Evolutionary conservation across 2,888 invertebrate species (phyloP).

Genomic region (Cataglyphis livida): DNA sequence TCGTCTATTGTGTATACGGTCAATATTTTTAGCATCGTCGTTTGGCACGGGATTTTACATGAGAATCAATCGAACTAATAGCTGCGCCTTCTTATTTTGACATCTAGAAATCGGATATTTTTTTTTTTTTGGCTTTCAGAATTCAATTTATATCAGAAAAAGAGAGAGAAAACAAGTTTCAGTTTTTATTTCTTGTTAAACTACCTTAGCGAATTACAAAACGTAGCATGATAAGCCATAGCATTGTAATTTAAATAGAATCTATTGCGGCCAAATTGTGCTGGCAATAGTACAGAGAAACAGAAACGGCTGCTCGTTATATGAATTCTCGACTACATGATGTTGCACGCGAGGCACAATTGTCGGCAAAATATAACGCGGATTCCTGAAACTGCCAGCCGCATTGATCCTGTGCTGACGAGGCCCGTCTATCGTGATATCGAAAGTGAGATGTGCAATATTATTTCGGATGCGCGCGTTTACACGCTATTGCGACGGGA

Average conservation of each 20-base stretch:
- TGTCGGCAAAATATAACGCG: conserved; percentile 44
- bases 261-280: conserved; percentile 33
- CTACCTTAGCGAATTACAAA: conserved; percentile 6
- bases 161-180: conserved; percentile 3
- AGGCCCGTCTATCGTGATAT: not conserved
- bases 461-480: not conserved
- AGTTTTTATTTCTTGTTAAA: not conserved
- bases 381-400: conserved; percentile 26
- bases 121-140: not conserved
- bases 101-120: not conserved
- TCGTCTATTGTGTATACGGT: not conserved
- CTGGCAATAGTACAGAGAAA: not conserved
- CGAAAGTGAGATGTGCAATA: conserved; percentile 45
- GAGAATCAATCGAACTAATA: not conserved
- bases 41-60: not conserved
- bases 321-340: conserved; percentile 26
- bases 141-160: conserved; percentile 23
- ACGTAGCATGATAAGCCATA: conserved; percentile 4
- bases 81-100: not conserved
- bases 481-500: not conserved
- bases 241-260: conserved; percentile 40
- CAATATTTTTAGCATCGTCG: not conserved
- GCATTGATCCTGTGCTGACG: conserved; percentile 27
- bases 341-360: conserved; percentile 41
- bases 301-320: conserved; percentile 26